Evolutionary conservation across 2,113 vertebrate species (phyloP).

Genomic region (Cyanistes caeruleus): DNA sequence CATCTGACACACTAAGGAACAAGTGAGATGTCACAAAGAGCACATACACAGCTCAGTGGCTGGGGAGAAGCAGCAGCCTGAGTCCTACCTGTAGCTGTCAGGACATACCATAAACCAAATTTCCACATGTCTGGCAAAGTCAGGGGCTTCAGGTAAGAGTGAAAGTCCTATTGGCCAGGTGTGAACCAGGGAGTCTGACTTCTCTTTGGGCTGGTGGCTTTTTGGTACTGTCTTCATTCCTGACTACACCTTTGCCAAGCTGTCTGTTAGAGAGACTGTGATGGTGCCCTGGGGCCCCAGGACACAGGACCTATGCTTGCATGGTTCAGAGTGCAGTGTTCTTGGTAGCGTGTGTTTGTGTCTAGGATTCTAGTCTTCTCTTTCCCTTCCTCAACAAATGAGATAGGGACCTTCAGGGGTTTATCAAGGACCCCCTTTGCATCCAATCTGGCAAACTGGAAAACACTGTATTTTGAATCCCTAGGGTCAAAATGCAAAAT

Average conservation of each 20-base stretch:
- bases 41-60: neutral
- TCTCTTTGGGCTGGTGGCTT: neutral
- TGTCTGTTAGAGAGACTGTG: rapidly evolving
- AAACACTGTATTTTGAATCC: neutral
- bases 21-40: neutral
- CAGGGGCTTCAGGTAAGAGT: neutral
- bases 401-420: neutral
- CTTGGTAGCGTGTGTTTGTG: neutral
- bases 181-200: neutral
- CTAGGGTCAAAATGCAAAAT: neutral
- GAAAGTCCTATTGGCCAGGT: neutral
- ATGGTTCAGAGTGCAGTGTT: neutral
- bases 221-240: neutral
- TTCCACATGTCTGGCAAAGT: neutral
- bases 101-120: neutral
- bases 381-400: neutral
- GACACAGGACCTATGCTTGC: neutral
- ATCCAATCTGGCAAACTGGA: neutral
- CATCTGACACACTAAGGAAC: neutral
- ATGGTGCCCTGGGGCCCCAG: neutral
- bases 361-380: neutral
- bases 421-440: neutral
- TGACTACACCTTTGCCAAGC: neutral
- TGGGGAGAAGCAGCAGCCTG: neutral
- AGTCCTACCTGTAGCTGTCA: neutral